phyloP scores from a whole-genome alignment of 2,888 invertebrate species.

The Coenonympha glycerion region DNA sequence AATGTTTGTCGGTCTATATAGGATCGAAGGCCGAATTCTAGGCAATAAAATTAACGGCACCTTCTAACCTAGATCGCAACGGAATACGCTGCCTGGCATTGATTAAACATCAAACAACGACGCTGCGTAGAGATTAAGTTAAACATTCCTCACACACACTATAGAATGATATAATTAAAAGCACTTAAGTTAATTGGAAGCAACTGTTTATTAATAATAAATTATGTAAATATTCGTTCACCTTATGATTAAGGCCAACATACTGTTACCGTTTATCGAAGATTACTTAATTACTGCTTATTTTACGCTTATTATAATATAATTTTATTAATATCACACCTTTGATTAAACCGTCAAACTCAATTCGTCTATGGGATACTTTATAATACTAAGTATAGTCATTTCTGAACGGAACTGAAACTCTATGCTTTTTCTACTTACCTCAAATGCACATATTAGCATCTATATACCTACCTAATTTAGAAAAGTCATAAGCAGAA shows the following conservation, averaged over 20 bases:
- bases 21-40: constrained; percentile 54
- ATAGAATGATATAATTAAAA: constrained; percentile 27
- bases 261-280: neutral
- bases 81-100: constrained; percentile 41
- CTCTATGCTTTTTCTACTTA: no score
- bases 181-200: constrained; percentile 12
- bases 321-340: neutral
- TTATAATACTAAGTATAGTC: no score
- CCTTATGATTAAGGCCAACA: neutral
- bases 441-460: no score
- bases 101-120: constrained; percentile 42
- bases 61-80: constrained; percentile 61
- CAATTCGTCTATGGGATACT: no score
- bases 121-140: constrained; percentile 25
- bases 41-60: constrained; percentile 56
- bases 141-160: constrained; percentile 17
- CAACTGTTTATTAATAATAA: constrained; percentile 7
- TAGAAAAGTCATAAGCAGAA: no score
- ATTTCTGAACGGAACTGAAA: no score
- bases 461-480: no score
- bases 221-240: constrained; percentile 17
- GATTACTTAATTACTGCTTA: neutral
- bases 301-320: neutral
- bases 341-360: no score
- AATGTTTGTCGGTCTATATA: constrained; percentile 31